Base-by-base conservation (phyloP, 1,140 invertebrate species). In the Parapsyche elsis region DNA sequence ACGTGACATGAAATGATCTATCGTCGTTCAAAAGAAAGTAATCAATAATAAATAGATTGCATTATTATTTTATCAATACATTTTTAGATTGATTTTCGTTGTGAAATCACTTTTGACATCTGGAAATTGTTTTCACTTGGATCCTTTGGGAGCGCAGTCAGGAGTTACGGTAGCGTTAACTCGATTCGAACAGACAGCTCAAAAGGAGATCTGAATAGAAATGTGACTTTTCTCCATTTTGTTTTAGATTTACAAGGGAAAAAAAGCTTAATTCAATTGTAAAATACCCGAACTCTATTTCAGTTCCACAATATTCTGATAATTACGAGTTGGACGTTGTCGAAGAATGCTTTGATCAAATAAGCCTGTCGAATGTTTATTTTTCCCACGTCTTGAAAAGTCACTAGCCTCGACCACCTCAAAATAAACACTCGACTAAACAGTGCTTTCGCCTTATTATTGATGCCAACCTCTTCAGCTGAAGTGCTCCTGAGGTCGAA, bases 151-250 rank as follows among this genome's bases (percentile, higher is more conserved):
- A 53, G 16, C 16, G 10, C 64, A 24, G 24, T 67, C 64, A 23
- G 23, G 26, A 24, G 12, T 67, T 30, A 23, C 64, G 64, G 4
- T n/a, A n/a, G n/a, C 16, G 59, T 14, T 67, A 67, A 67, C 64
- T 67, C 64, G 23, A 67, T 67, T 67, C 64, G 64, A 67, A 67
- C 24, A 67, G 64, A 67, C 64, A 67, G 64, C 19, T 21, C 24
- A 23, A 26, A 67, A 30, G 23, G 23, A 67, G 64, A 23, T 30
- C 14, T 67, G 64, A 67, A 67, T 67, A 67, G 5, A 26, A 67
- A 67, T 67, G 64, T 23, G 24, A 67, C 64, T 12, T 67, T 30
- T 67, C 64, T 67, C 24, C 21, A 24, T 26, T 67, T 23, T 5
- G 23, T 12, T 23, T 1, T 23, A 0, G 16, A 53, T 53, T 14